Base-by-base conservation (phyloP, 1,140 invertebrate genomes). In the Drosophila neocordata region DNA sequence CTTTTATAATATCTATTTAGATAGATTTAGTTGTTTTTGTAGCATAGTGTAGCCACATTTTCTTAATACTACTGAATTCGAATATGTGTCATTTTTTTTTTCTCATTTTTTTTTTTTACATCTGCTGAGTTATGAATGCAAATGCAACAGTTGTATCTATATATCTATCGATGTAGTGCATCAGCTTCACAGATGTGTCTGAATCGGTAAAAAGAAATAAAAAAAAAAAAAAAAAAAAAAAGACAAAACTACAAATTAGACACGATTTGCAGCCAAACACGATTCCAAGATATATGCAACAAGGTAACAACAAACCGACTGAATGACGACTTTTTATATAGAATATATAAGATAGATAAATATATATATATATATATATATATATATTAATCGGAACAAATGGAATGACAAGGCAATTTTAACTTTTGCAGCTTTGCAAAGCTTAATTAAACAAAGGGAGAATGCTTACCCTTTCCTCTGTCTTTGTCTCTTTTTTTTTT, bases 101-200 rank as follows among this genome's bases (percentile, higher is more conserved):
- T 52, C 57, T 13, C n/a, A 31, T 31, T 34, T 13, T 35, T 60
- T 15, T 6, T 53, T 12, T 62, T 61, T 61, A 66, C 82, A 87
- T 80, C 74, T 78, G 74, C 70, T 78, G 70, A 85, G 77, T 85
- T 85, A 85, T 85, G 82, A 87, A 85, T 85, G 82, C 82, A 87
- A 81, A 81, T 77, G 81, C 77, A 70, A 64, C 67, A 69, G 61
- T 64, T 71, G 67, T 73, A 73, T 73, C 52, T 53, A 75, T 75
- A 65, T 73, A 60, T 60, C 81, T 80, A 85, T 85, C 82, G 82
- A 85, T 85, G 82, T 85, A 85, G 82, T 85, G 81, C 81, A 85
- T 85, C 81, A 76, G 69, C 66, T 51, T 48, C 66, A 73, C 52
- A 55, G 52, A 55, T 55, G 52, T 55, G 52, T 55, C 52, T 55